Conservation (phyloP, 2,797 vertebrate genomes). For the Etheostoma perlongum region DNA sequence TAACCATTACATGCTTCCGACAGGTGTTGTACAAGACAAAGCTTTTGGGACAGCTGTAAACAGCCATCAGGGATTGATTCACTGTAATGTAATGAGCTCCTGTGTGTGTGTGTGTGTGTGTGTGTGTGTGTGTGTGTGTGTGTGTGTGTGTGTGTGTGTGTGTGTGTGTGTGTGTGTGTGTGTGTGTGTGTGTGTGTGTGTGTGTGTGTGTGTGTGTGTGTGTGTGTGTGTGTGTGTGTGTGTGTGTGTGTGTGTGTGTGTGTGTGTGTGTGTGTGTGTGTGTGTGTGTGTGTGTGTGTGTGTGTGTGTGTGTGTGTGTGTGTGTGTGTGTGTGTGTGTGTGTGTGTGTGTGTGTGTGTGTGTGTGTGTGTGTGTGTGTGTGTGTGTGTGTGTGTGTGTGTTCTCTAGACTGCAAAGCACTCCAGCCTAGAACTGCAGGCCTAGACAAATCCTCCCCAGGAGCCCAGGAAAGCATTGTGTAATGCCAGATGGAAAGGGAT, state of each 20-base stretch:
- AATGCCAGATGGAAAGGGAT: neutral
- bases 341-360: constrained; percentile 10
- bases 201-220: constrained; percentile 18
- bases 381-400: constrained; percentile 20
- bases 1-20: constrained; percentile 73
- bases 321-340: constrained; percentile 22
- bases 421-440: constrained; percentile 36
- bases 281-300: constrained; percentile 15
- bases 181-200: constrained; percentile 20
- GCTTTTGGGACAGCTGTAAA: constrained; percentile 78
- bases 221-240: constrained; percentile 19
- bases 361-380: constrained; percentile 21
- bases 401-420: constrained; percentile 29
- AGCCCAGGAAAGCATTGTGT: constrained; percentile 3
- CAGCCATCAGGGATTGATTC: constrained; percentile 69
- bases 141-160: constrained; percentile 10
- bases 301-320: constrained; percentile 11
- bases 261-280: constrained; percentile 17
- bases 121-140: too few relatives aligned
- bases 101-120: constrained; percentile 10
- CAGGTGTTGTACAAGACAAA: constrained; percentile 71
- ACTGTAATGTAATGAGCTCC: constrained; percentile 63
- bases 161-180: constrained; percentile 15
- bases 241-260: constrained; percentile 17
- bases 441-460: constrained; percentile 31